phyloP scores from a whole-genome alignment of 2,797 vertebrate species.

The Epinephelus malabaricus region DNA sequence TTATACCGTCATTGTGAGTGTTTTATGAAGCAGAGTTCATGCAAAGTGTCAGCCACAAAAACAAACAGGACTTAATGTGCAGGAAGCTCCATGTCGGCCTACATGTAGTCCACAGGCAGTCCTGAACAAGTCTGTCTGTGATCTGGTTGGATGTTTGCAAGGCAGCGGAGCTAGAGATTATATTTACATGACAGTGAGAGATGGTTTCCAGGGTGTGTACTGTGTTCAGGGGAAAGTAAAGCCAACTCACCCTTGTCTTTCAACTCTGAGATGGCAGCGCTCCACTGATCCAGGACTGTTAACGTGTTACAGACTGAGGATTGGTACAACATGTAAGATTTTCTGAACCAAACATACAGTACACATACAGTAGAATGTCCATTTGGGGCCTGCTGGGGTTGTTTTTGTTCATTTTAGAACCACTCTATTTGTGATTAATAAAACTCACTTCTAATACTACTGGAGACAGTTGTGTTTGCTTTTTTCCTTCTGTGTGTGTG shows the following conservation, averaged over 20 bases:
- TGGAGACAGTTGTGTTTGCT: slow-evolving; percentile 24
- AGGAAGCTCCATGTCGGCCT: not conserved
- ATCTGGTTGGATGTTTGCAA: not conserved
- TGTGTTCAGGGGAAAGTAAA: slow-evolving; percentile 28
- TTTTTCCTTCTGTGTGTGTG: not conserved
- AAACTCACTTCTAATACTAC: slow-evolving; percentile 85
- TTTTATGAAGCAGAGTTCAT: slow-evolving; percentile 50
- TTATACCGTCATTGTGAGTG: not conserved
- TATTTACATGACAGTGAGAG: slow-evolving; percentile 25
- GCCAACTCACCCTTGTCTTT: slow-evolving; percentile 50
- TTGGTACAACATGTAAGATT: slow-evolving; percentile 32
- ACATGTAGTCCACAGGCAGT: slow-evolving; percentile 5
- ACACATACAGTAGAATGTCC: slow-evolving; percentile 66
- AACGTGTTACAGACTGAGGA: slow-evolving; percentile 13
- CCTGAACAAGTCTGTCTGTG: slow-evolving; percentile 5
- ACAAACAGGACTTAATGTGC: slow-evolving; percentile 7
- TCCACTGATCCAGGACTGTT: slow-evolving; percentile 18
- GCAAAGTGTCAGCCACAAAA: slow-evolving; percentile 21
- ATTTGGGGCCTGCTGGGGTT: slow-evolving; percentile 65
- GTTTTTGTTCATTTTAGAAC: slow-evolving; percentile 79
- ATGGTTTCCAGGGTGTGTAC: slow-evolving; percentile 21
- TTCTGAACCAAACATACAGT: slow-evolving; percentile 49
- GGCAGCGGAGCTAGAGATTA: slow-evolving; percentile 15
- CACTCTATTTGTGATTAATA: slow-evolving; percentile 88
- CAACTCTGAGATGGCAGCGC: slow-evolving; percentile 22